phyloP scores from a whole-genome alignment of 2,113 vertebrate genomes.

The Terrapene triunguis region DNA sequence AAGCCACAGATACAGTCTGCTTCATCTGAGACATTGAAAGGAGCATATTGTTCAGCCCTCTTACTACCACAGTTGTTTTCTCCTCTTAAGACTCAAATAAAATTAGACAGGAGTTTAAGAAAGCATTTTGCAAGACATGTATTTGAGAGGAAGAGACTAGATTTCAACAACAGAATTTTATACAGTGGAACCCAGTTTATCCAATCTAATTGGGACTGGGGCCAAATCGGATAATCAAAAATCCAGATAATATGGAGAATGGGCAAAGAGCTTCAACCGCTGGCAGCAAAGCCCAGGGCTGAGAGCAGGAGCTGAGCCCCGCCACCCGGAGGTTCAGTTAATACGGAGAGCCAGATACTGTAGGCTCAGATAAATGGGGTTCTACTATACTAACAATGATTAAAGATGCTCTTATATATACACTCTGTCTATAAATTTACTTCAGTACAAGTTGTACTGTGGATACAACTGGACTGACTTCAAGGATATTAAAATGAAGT shows the following conservation, averaged over 20 bases:
- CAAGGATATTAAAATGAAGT: background rate
- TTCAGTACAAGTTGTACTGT: too few relatives aligned
- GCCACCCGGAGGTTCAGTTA: too few relatives aligned
- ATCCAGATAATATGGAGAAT: background rate
- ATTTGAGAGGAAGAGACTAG: slow-evolving; percentile 7
- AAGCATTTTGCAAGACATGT: slow-evolving; percentile 7
- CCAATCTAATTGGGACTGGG: too few relatives aligned
- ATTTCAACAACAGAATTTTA: background rate
- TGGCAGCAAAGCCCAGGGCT: too few relatives aligned
- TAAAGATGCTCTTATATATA: background rate
- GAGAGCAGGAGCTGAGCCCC: too few relatives aligned
- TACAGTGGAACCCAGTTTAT: too few relatives aligned
- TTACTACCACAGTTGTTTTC: background rate
- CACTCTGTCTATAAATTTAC: background rate
- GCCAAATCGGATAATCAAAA: too few relatives aligned
- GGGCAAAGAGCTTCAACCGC: background rate
- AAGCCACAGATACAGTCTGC: background rate
- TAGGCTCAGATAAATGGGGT: background rate
- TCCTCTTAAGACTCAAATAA: slow-evolving; percentile 35
- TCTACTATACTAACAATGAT: background rate
- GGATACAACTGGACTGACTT: background rate
- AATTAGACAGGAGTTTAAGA: slow-evolving; percentile 4
- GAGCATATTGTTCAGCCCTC: background rate
- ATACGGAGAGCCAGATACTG: background rate
- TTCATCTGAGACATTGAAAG: background rate